Conservation (phyloP, 2,797 vertebrate genomes). For the Psittacula derbiana region DNA sequence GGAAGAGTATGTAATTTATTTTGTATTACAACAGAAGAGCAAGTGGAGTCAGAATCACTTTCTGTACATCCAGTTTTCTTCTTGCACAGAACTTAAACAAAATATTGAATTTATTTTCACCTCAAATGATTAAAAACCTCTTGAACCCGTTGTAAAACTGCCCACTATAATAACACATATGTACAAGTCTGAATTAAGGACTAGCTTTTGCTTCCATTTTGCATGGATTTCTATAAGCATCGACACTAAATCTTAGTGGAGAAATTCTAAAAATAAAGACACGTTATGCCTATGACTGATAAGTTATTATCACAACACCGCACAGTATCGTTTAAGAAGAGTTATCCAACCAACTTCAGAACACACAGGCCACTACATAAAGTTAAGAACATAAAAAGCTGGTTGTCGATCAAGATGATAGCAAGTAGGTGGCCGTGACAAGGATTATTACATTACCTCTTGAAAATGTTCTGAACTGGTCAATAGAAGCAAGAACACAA, state of each 20-base stretch:
- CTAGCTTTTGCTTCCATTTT: neutral
- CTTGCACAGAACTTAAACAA: neutral
- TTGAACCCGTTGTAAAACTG: neutral
- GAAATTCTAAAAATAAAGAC: neutral
- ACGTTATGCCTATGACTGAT: neutral
- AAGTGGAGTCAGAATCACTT: neutral
- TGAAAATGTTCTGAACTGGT: neutral
- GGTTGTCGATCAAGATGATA: neutral
- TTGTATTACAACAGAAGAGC: neutral
- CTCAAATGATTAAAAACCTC: neutral
- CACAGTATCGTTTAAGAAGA: neutral
- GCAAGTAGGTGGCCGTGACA: neutral
- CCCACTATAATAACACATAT: neutral
- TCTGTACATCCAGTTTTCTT: neutral
- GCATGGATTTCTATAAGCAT: neutral
- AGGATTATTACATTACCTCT: neutral
- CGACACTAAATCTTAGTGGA: neutral
- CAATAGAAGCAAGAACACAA: neutral
- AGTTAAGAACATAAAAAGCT: neutral
- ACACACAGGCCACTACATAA: fast-evolving
- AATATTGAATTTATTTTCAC: neutral
- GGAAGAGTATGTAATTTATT: neutral
- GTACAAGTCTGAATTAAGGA: neutral
- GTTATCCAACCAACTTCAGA: neutral
- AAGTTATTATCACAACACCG: neutral